Evolutionary conservation across 2,113 vertebrate genomes (phyloP).

Genomic region (Petroica traversi): DNA sequence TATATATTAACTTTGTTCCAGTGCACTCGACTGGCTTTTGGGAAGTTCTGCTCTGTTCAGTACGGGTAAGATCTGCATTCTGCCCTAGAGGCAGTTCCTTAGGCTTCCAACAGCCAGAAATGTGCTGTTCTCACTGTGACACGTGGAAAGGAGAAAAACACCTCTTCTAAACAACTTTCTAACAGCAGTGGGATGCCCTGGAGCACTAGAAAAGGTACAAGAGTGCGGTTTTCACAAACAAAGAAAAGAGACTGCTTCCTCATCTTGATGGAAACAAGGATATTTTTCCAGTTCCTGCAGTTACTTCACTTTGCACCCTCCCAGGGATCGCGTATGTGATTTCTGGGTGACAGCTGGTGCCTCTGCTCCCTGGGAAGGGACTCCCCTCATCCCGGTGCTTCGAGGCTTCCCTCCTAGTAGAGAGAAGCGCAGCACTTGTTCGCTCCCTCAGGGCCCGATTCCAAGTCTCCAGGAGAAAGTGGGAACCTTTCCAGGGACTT

Average conservation of each 20-base stretch:
- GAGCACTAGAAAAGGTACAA: not conserved
- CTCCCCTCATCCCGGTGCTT: not conserved
- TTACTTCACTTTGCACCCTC: not conserved
- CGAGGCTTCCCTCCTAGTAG: not conserved
- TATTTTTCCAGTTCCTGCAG: not conserved
- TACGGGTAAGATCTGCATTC: not conserved
- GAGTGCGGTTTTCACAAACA: not conserved
- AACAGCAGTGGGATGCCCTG: not conserved
- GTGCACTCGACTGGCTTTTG: not conserved
- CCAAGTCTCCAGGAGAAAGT: conserved; percentile 31
- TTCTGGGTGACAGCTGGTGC: fast-evolving
- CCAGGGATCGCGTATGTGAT: fast-evolving
- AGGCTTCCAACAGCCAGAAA: not conserved
- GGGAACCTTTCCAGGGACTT: conserved; percentile 45
- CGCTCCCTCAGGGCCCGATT: not conserved
- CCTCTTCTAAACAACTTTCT: not conserved
- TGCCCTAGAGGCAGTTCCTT: conserved; percentile 42
- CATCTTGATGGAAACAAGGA: not conserved
- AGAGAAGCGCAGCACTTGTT: not conserved
- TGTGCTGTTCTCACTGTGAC: conserved; percentile 26
- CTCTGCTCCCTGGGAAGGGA: not conserved
- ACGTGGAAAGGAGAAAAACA: conserved; percentile 35
- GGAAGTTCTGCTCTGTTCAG: not conserved
- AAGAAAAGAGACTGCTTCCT: not conserved
- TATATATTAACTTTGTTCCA: not conserved